phyloP scores from a whole-genome alignment of 2,113 vertebrate genomes.

The Amia ocellicauda region DNA sequence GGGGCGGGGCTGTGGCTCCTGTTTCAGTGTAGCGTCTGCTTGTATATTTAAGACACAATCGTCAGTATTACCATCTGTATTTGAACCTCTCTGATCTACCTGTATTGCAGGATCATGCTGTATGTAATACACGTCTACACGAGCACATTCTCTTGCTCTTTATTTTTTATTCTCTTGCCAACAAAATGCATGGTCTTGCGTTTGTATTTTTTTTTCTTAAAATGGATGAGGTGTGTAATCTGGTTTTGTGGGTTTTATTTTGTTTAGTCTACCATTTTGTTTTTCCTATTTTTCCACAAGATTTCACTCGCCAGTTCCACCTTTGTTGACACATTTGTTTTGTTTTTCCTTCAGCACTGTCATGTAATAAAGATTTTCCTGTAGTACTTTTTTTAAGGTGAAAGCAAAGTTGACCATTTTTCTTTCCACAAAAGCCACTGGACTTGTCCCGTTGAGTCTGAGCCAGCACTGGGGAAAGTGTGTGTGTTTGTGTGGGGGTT shows the following conservation, averaged over 20 bases:
- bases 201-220: neutral
- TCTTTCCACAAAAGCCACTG: conserved; percentile 10
- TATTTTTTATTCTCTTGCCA: neutral
- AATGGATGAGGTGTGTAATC: neutral
- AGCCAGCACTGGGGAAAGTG: conserved; percentile 26
- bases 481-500: too few relatives aligned
- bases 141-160: conserved; percentile 5
- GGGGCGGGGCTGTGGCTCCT: too few relatives aligned
- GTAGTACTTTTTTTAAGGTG: conserved; percentile 14
- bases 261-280: neutral
- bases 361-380: neutral
- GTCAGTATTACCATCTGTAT: conserved; percentile 31
- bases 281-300: too few relatives aligned
- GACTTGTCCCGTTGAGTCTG: conserved; percentile 28
- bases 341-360: neutral
- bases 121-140: neutral
- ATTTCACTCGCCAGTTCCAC: neutral
- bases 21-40: too few relatives aligned
- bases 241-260: neutral
- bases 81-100: neutral
- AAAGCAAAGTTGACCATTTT: neutral
- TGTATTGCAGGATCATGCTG: conserved; percentile 2
- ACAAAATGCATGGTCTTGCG: conserved; percentile 2
- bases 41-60: conserved; percentile 34
- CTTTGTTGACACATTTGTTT: neutral